Percentiles rank a stretch among this genome's conserved stretches.
These are phyloP conservation scores for Camponotus vicinus DNA, from an alignment of 1,140 invertebrate species.

Conservation along the genomic window DNA sequence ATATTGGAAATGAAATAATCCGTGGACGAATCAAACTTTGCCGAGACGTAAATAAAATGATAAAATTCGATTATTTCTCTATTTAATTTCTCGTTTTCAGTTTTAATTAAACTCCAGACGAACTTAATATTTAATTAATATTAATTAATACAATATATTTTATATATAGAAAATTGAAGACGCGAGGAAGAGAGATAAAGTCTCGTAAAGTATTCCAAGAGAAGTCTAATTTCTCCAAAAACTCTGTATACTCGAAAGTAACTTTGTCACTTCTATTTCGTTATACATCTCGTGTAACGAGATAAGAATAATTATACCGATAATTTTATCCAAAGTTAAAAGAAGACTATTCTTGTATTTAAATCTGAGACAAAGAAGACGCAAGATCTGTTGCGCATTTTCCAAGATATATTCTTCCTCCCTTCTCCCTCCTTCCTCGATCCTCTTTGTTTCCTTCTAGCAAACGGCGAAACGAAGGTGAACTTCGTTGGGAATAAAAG, in stretches of 20 bases:
- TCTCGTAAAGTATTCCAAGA: not conserved
- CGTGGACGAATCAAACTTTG: not conserved
- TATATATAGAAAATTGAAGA: not conserved
- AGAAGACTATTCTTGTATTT: not conserved
- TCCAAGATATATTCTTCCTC: not conserved
- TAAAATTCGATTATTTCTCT: not conserved
- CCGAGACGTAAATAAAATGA: not conserved
- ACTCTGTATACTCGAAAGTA: not conserved
- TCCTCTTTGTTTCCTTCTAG: conserved; percentile 26
- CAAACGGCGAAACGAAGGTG: conserved; percentile 47
- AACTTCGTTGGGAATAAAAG: conserved; percentile 58
- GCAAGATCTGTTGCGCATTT: conserved; percentile 9
- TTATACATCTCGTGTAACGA: not conserved
- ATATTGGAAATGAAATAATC: not conserved
- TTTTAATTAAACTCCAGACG: not conserved
- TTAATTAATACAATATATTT: not conserved
- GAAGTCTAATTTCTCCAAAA: conserved; percentile 9
- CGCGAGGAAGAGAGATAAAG: not conserved
- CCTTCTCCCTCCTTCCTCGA: not conserved
- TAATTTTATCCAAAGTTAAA: not conserved
- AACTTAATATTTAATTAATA: not conserved
- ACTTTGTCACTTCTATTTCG: not conserved
- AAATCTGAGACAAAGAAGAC: not conserved
- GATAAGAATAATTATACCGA: conserved; percentile 13
- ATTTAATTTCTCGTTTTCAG: not conserved